A percentile compares a stretch with the other conserved stretches of the same genome.
phyloP scores from a whole-genome alignment of 2,888 invertebrate species.

The Eupithecia pulchellata region DNA sequence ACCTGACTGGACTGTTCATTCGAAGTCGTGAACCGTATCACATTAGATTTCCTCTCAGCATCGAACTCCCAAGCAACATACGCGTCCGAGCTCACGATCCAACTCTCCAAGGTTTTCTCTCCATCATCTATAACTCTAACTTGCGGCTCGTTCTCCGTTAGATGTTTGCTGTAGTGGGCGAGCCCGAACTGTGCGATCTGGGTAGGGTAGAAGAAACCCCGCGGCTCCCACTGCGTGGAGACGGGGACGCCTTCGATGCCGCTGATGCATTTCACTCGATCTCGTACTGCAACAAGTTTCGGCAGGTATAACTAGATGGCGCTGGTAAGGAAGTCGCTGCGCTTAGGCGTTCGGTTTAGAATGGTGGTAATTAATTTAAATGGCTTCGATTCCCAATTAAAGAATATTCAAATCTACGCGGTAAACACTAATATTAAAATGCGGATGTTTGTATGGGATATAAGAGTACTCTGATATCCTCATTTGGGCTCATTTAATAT shows the following conservation, averaged over 20 bases:
- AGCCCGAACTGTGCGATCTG: constrained; percentile 99
- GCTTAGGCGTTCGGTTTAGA: no score
- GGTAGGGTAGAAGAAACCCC: constrained; percentile 98
- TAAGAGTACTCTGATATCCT: no score
- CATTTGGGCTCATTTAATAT: no score
- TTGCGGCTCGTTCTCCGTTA: constrained; percentile 93
- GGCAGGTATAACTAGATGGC: not conserved
- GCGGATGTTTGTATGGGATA: no score
- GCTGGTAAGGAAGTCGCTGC: not conserved
- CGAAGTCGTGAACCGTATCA: constrained; percentile 90
- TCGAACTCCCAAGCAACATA: constrained; percentile 87
- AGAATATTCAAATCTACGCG: no score
- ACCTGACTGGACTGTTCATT: constrained; percentile 89
- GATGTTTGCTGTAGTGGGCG: constrained; percentile 98
- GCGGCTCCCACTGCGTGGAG: constrained; percentile 98
- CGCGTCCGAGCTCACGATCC: constrained; percentile 91
- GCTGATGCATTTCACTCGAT: constrained; percentile 98
- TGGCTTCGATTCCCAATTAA: no score
- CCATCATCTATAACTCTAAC: constrained; percentile 90
- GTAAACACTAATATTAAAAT: no score
- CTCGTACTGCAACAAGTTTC: constrained; percentile 85
- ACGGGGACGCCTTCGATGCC: constrained; percentile 97
- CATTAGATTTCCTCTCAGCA: constrained; percentile 83
- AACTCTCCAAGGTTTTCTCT: constrained; percentile 87
- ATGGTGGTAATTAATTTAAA: no score